These are phyloP conservation scores for Argynnis bischoffii DNA, from an alignment of 2,888 invertebrate species.

Conservation along the genomic window DNA sequence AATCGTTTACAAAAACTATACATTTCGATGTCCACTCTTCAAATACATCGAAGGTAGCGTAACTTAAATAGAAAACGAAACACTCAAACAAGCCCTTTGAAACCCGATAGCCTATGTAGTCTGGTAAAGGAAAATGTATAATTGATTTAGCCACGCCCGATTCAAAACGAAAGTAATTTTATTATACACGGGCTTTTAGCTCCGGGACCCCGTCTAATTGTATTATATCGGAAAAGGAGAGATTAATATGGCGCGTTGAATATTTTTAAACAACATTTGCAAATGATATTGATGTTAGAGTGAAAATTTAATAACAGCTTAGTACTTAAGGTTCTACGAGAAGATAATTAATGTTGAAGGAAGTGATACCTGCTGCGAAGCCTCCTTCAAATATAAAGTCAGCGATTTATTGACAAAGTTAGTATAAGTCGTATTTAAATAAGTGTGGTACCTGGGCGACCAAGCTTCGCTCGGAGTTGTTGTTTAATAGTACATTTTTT, in stretches of 20 bases:
- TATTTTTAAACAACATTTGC: constrained; percentile 37
- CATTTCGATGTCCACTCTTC: neutral
- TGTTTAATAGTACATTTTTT: too few relatives aligned
- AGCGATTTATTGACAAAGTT: too few relatives aligned
- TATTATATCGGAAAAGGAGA: constrained; percentile 46
- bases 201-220: constrained; percentile 46
- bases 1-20: neutral
- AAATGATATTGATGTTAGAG: constrained; percentile 17
- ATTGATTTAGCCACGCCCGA: constrained; percentile 48
- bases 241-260: constrained; percentile 43
- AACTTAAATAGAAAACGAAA: constrained; percentile 26
- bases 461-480: too few relatives aligned
- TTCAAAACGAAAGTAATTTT: constrained; percentile 50
- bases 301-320: neutral
- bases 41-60: neutral
- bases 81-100: constrained; percentile 44
- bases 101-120: constrained; percentile 44
- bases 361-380: too few relatives aligned
- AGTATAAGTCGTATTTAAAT: too few relatives aligned
- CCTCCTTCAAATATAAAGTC: too few relatives aligned
- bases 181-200: constrained; percentile 52
- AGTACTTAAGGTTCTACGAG: too few relatives aligned
- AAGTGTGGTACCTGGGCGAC: too few relatives aligned
- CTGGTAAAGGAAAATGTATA: constrained; percentile 46
- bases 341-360: too few relatives aligned